A percentile compares a stretch with the other conserved stretches of the same genome.
Conservation (phyloP, 2,888 invertebrate species). For the Trichacis sp. region DNA sequence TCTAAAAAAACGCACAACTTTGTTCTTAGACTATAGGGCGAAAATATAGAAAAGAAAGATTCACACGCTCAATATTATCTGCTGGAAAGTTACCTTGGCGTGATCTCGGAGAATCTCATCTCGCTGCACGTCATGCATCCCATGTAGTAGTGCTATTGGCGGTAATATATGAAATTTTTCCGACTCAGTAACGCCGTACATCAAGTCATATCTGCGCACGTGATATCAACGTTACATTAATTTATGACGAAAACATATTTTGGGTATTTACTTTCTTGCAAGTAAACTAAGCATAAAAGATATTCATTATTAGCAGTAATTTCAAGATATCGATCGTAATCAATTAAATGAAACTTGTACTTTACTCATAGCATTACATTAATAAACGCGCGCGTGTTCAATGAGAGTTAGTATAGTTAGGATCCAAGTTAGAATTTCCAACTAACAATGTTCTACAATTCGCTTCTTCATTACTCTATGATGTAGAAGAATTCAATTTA, state of each 20-base stretch:
- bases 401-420: background rate
- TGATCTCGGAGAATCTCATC: conserved; percentile 83
- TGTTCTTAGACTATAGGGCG: no score
- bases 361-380: background rate
- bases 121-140: conserved; percentile 80
- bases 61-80: background rate
- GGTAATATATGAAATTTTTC: conserved; percentile 85
- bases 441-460: no score
- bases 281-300: no score
- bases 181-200: conserved; percentile 87
- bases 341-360: background rate
- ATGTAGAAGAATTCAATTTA: no score
- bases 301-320: no score
- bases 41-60: background rate
- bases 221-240: conserved; percentile 2
- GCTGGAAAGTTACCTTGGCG: conserved; percentile 68
- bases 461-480: no score
- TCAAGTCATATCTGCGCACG: conserved; percentile 80
- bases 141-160: conserved; percentile 79
- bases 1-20: no score
- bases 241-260: background rate
- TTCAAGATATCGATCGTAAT: background rate
- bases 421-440: background rate
- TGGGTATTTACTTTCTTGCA: no score
- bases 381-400: background rate